Conservation (phyloP, 2,888 invertebrate species). For the Xestia ashworthii region DNA sequence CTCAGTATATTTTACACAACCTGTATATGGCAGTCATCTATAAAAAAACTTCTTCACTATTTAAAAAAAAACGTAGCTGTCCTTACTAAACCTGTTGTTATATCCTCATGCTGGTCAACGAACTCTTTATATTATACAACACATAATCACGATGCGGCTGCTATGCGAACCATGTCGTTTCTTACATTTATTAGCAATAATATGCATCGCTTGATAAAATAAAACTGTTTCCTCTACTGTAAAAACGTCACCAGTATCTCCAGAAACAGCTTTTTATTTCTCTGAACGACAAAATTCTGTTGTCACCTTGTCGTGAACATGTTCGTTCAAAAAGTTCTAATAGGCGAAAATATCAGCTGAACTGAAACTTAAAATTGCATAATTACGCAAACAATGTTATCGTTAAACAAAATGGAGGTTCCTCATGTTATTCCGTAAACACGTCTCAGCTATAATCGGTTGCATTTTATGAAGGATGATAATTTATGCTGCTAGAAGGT, state of each 20-base stretch:
- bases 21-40: neutral
- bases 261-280: neutral
- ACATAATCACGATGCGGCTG: constrained; percentile 27
- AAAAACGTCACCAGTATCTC: constrained; percentile 10
- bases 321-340: neutral
- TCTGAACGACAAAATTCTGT: neutral
- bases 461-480: constrained; percentile 58
- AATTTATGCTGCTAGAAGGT: constrained; percentile 58
- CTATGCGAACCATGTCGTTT: constrained; percentile 27
- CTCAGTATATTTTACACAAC: neutral
- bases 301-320: neutral
- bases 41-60: neutral
- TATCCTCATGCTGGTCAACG: constrained; percentile 33
- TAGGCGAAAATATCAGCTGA: constrained; percentile 7
- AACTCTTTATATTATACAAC: constrained; percentile 48
- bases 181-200: constrained; percentile 26
- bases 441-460: constrained; percentile 42
- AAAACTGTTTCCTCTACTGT: constrained; percentile 4
- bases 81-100: neutral
- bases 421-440: constrained; percentile 39
- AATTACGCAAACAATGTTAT: constrained; percentile 69
- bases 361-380: constrained; percentile 25
- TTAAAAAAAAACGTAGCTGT: neutral
- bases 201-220: neutral
- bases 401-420: constrained; percentile 58